phyloP scores from a whole-genome alignment of 23 tunicate genomes.

The Botrylloides violaceus region DNA sequence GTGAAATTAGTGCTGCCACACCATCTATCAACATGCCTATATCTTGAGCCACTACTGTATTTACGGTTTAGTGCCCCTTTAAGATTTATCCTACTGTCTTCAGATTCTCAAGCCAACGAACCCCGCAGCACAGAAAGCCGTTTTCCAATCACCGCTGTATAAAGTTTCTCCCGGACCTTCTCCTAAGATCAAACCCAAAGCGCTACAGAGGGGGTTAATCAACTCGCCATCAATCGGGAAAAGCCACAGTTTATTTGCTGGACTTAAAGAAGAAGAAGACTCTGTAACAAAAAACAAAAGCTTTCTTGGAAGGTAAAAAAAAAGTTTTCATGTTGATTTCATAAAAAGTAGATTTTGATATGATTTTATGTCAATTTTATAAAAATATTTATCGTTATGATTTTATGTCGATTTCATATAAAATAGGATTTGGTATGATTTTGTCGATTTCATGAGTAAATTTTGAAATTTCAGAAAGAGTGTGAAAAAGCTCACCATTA shows the following conservation, averaged over 20 bases:
- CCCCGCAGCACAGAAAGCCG: conserved; percentile 83
- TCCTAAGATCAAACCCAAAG: conserved; percentile 54
- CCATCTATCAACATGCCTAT: too few relatives aligned
- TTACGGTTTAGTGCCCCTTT: too few relatives aligned
- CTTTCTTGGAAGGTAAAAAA: conserved; percentile 80
- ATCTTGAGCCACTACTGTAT: too few relatives aligned
- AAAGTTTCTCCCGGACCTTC: conserved; percentile 44
- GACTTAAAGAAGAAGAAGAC: conserved; percentile 59
- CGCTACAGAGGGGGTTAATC: conserved; percentile 12
- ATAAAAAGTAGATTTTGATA: too few relatives aligned
- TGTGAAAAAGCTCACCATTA: conserved; percentile 63
- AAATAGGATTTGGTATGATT: not conserved
- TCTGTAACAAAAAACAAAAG: conserved; percentile 56
- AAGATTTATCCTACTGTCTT: not conserved
- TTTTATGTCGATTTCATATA: too few relatives aligned
- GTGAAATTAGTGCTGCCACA: too few relatives aligned
- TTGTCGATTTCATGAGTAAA: not conserved
- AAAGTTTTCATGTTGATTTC: too few relatives aligned
- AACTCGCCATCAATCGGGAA: conserved; percentile 29
- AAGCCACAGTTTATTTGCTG: conserved; percentile 68
- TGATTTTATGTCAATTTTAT: too few relatives aligned
- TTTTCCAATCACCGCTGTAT: conserved; percentile 68
- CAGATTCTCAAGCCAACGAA: conserved; percentile 76
- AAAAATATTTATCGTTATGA: too few relatives aligned
- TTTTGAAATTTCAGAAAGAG: conserved; percentile 63